Conservation (phyloP, 2,113 vertebrate genomes). For the Scopus umbretta region DNA sequence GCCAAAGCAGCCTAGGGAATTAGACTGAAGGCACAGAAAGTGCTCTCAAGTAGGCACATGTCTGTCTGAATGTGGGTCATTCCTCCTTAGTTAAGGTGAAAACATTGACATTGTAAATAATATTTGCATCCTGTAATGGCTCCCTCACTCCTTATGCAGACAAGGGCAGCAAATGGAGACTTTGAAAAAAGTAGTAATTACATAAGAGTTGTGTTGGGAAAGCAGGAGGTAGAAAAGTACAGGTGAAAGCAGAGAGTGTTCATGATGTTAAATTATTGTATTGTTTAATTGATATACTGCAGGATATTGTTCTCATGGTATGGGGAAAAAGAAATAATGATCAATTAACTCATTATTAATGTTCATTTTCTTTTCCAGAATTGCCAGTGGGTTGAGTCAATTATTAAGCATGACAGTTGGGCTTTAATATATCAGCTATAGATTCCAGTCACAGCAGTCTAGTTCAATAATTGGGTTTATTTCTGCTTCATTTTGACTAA, state of each 20-base stretch:
- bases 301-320: slow-evolving; percentile 15
- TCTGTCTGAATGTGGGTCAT: not conserved
- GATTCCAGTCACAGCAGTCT: slow-evolving; percentile 65
- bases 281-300: slow-evolving; percentile 29
- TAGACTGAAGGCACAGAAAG: not conserved
- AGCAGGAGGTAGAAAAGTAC: not conserved
- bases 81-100: not conserved
- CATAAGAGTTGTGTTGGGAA: not conserved
- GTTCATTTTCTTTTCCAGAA: slow-evolving; percentile 51
- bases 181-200: not conserved
- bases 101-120: not conserved
- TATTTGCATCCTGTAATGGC: not conserved
- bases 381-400: slow-evolving; percentile 40
- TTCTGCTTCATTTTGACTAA: slow-evolving; percentile 63
- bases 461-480: slow-evolving; percentile 66
- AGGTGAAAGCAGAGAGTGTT: not conserved
- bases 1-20: not conserved
- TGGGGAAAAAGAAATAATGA: slow-evolving; percentile 31
- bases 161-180: not conserved
- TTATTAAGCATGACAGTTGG: slow-evolving; percentile 59
- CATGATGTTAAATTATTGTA: not conserved
- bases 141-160: not conserved
- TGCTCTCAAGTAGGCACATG: not conserved
- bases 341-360: slow-evolving; percentile 55
- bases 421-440: slow-evolving; percentile 61